phyloP scores from a whole-genome alignment of 2,113 vertebrate genomes.

The Dicerorhinus sumatrensis region DNA sequence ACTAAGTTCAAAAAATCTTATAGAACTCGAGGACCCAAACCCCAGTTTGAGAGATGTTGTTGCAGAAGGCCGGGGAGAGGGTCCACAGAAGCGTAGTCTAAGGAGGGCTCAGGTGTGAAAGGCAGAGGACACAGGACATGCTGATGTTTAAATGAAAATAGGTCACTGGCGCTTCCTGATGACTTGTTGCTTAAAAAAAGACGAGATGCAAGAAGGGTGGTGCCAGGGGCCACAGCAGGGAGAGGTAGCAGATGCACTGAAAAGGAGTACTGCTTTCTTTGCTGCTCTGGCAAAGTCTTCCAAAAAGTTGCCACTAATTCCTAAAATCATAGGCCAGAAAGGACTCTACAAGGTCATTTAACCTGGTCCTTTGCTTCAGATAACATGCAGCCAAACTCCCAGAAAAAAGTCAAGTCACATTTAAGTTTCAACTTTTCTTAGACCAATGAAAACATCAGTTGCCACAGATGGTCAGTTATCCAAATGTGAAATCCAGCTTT shows the following conservation, averaged over 20 bases:
- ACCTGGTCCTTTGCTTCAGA: not conserved
- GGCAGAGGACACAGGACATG: not conserved
- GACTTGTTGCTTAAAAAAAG: not conserved
- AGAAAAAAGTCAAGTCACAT: not conserved
- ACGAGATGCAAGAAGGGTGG: not conserved
- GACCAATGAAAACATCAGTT: not conserved
- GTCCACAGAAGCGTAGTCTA: not conserved
- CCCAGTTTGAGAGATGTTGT: not conserved
- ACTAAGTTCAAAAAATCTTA: not conserved
- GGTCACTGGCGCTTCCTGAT: not conserved
- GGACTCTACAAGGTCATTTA: not conserved
- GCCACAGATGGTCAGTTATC: not conserved
- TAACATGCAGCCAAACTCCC: not conserved
- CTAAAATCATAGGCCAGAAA: not conserved
- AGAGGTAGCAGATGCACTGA: not conserved
- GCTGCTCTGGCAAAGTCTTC: not conserved
- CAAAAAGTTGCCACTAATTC: not conserved
- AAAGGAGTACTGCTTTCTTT: not conserved
- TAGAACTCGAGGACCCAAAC: not conserved
- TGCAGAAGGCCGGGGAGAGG: not conserved
- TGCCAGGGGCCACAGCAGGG: not conserved
- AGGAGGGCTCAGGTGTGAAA: not conserved
- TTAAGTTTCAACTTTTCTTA: not conserved
- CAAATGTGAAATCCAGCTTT: conserved; percentile 31
- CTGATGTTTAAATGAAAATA: not conserved